phyloP scores from a whole-genome alignment of 2,113 vertebrate genomes.

The Scophthalmus maximus region DNA sequence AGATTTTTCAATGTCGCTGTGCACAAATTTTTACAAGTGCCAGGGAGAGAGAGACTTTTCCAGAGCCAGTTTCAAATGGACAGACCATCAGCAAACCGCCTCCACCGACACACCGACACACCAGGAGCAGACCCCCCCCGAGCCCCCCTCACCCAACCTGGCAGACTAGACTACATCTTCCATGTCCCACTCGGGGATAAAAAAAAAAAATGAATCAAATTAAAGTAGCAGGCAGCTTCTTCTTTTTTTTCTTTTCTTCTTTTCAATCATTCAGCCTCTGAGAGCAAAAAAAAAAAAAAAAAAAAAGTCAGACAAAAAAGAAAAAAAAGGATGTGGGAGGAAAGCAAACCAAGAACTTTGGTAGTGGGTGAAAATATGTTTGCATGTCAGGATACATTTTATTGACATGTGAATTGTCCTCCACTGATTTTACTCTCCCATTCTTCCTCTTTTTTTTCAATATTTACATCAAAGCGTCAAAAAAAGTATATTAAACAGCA shows the following conservation, averaged over 20 bases:
- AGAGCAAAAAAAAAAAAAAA: slow-evolving; percentile 59
- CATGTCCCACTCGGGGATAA: slow-evolving; percentile 68
- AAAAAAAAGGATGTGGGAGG: slow-evolving; percentile 66
- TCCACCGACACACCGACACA: slow-evolving; percentile 59
- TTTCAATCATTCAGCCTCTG: slow-evolving; percentile 72
- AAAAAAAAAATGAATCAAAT: slow-evolving; percentile 72
- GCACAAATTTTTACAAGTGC: slow-evolving; percentile 90
- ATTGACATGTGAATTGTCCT: slow-evolving; percentile 78
- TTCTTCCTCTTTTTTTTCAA: slow-evolving; percentile 85
- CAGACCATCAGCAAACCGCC: slow-evolving; percentile 63
- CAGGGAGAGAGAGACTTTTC: slow-evolving; percentile 81
- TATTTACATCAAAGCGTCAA: slow-evolving; percentile 97
- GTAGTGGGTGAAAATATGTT: slow-evolving; percentile 73
- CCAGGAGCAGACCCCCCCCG: slow-evolving; percentile 40
- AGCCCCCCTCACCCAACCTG: slow-evolving; percentile 48
- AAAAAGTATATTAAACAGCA: slow-evolving; percentile 97
- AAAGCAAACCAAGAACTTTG: slow-evolving; percentile 78
- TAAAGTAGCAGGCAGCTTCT: slow-evolving; percentile 71
- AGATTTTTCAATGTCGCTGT: slow-evolving; percentile 83
- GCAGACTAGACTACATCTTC: slow-evolving; percentile 68
- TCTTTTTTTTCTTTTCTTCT: slow-evolving; percentile 66
- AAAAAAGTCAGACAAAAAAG: slow-evolving; percentile 42
- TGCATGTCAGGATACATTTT: slow-evolving; percentile 68
- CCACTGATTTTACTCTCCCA: slow-evolving; percentile 85
- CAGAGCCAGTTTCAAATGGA: slow-evolving; percentile 77